A percentile compares a stretch with the other conserved stretches of the same genome.
phyloP scores from a whole-genome alignment of 2,113 vertebrate genomes.

The Brachypteracias leptosomus region DNA sequence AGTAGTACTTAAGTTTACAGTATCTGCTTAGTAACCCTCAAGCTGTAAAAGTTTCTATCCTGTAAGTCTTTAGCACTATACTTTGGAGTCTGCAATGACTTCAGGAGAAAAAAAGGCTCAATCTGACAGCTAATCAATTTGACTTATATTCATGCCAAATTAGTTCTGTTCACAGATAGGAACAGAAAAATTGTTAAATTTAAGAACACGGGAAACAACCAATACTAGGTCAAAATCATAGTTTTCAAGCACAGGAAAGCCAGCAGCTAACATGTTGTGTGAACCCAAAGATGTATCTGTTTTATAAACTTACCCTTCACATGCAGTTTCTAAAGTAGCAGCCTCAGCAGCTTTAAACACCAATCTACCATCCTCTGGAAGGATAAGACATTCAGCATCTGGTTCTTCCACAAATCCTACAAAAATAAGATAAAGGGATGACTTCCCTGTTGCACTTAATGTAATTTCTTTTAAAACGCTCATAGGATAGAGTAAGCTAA shows the following conservation, averaged over 20 bases:
- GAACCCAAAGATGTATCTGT: neutral
- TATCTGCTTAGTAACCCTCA: neutral
- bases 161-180: neutral
- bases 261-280: neutral
- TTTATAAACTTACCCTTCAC: slow-evolving; percentile 45
- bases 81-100: neutral
- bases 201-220: neutral
- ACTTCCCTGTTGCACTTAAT: neutral
- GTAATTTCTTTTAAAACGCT: neutral
- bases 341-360: slow-evolving; percentile 17
- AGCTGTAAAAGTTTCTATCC: neutral
- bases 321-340: neutral
- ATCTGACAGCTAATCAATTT: neutral
- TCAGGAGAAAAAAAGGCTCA: neutral
- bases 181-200: neutral
- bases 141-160: neutral
- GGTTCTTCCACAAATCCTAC: slow-evolving; percentile 38
- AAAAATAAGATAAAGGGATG: neutral
- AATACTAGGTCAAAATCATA: neutral
- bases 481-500: too few relatives aligned
- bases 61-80: neutral
- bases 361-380: neutral
- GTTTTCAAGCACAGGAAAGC: neutral
- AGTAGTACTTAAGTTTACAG: neutral
- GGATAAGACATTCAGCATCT: neutral